Evolutionary conservation across 2,797 vertebrate species (phyloP).

Genomic region (Xenentodon cancila): DNA sequence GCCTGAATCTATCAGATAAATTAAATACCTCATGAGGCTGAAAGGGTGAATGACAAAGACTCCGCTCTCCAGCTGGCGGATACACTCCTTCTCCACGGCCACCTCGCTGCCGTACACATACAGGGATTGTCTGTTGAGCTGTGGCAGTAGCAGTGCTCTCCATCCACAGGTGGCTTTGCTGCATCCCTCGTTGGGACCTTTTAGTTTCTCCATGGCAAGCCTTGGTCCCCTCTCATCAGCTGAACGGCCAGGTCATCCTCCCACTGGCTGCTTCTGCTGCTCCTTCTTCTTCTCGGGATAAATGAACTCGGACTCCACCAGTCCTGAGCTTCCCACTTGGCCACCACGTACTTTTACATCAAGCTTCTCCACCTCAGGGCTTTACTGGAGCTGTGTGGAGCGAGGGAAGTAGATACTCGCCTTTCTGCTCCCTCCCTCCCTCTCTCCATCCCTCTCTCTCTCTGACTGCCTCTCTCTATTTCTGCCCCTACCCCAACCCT

Average conservation of each 20-base stretch:
- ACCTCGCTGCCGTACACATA: slow-evolving; percentile 85
- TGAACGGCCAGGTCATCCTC: slow-evolving; percentile 51
- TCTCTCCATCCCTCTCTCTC: slow-evolving; percentile 13
- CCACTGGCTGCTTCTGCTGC: slow-evolving; percentile 17
- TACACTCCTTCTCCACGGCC: slow-evolving; percentile 82
- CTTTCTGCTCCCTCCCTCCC: slow-evolving; percentile 42
- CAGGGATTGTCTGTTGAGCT: slow-evolving; percentile 83
- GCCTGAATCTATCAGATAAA: slow-evolving; percentile 39
- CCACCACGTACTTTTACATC: slow-evolving; percentile 71
- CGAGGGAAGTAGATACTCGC: slow-evolving; percentile 50
- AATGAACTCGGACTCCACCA: slow-evolving; percentile 38
- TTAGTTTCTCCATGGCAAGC: slow-evolving; percentile 74
- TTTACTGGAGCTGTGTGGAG: slow-evolving; percentile 59
- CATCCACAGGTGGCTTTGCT: slow-evolving; percentile 75
- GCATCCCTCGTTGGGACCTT: slow-evolving; percentile 62
- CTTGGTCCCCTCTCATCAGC: slow-evolving; percentile 56
- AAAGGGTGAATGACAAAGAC: slow-evolving; percentile 85
- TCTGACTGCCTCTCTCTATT: slow-evolving; percentile 55
- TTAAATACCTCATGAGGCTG: slow-evolving; percentile 81
- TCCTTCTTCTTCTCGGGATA: slow-evolving; percentile 33
- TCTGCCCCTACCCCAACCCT: slow-evolving; percentile 59
- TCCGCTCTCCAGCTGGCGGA: slow-evolving; percentile 77
- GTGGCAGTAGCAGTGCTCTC: slow-evolving; percentile 80
- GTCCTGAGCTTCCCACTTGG: slow-evolving; percentile 53
- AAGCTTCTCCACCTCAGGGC: slow-evolving; percentile 55